Evolutionary conservation across 2,113 vertebrate species (phyloP).

Genomic region (Nettapus auritus): DNA sequence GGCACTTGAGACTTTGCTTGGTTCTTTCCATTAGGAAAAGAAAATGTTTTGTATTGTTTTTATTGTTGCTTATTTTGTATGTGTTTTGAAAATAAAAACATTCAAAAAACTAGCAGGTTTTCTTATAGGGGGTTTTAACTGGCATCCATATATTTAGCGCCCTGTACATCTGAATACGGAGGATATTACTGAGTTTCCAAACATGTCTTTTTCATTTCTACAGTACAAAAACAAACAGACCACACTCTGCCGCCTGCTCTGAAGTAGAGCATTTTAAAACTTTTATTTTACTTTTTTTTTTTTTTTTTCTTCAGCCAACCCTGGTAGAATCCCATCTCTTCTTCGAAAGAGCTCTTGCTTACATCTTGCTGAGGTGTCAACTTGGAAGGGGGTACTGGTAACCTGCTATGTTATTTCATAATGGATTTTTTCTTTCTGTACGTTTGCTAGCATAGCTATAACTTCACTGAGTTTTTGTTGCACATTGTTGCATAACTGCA

Average conservation of each 20-base stretch:
- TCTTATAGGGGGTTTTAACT: neutral
- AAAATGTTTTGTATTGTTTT: neutral
- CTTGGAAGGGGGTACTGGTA: neutral
- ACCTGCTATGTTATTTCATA: neutral
- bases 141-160: neutral
- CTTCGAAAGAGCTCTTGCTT: neutral
- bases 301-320: neutral
- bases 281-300: neutral
- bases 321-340: neutral
- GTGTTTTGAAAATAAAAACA: neutral
- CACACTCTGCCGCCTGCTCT: neutral
- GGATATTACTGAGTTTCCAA: neutral
- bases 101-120: accelerated
- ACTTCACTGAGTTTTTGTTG: neutral
- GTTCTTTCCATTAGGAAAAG: neutral
- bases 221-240: neutral
- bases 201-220: neutral
- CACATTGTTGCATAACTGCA: neutral
- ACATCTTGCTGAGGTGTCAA: accelerated
- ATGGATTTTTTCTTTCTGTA: neutral
- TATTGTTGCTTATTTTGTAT: neutral
- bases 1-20: neutral
- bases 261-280: neutral
- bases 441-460: neutral
- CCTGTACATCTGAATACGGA: neutral